These are phyloP conservation scores for Luehdorfia chinensis DNA, from an alignment of 1,140 invertebrate species.

Conservation along the genomic window DNA sequence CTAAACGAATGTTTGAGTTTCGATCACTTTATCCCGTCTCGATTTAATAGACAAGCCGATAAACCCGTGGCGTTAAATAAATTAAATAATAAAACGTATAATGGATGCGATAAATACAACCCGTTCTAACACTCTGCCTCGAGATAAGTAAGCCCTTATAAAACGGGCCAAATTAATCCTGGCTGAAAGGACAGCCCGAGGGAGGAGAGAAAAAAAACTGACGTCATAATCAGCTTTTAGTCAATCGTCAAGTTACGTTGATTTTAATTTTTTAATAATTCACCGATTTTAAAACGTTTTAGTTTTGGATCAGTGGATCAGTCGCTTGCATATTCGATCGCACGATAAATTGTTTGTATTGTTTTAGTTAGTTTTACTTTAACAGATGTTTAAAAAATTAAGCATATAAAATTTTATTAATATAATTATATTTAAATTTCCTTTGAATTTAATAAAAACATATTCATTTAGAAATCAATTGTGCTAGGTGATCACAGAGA, in stretches of 20 bases:
- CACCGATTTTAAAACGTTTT: constrained; percentile 29
- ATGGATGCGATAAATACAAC: constrained; percentile 73
- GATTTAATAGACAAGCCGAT: constrained; percentile 72
- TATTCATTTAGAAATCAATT: no score
- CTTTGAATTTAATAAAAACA: no score
- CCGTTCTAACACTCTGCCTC: constrained; percentile 55
- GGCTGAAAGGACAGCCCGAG: constrained; percentile 57
- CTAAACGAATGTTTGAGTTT: constrained; percentile 61
- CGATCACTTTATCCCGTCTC: constrained; percentile 64
- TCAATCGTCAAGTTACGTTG: constrained; percentile 69
- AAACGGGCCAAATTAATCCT: constrained; percentile 73
- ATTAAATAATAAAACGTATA: constrained; percentile 77
- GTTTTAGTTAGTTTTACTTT: no score
- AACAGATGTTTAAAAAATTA: no score
- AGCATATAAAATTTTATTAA: no score
- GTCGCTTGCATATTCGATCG: no score
- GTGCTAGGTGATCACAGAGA: no score
- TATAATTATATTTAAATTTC: no score
- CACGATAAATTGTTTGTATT: no score
- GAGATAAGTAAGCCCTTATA: constrained; percentile 74
- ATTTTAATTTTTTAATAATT: constrained; percentile 69
- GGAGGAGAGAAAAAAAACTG: constrained; percentile 58
- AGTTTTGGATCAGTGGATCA: no score
- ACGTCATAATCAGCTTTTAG: constrained; percentile 77
- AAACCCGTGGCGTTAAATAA: constrained; percentile 71